Evolutionary conservation across 2,888 invertebrate genomes (phyloP), one percentile per base, ranked within the genome.

Genomic region (Chrysotoxum bicinctum): DNA sequence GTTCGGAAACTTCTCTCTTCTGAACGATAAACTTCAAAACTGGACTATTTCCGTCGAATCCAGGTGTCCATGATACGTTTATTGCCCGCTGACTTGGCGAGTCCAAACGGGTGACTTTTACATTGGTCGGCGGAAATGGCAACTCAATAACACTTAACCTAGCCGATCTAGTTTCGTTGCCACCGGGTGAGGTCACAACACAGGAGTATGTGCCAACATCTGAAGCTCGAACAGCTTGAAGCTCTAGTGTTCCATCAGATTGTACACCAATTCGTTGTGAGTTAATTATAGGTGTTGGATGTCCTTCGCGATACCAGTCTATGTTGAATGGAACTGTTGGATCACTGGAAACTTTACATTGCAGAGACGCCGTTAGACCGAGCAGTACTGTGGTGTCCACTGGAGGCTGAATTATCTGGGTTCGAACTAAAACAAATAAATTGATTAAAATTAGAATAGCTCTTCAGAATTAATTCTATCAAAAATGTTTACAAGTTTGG

Each of bases 21-120:
- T 99, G 98, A 72, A 99, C 94, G 87, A 98, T 97, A 91, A 97
- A 99, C 90, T 98, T 97, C 89, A 96, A 94, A 78, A 99, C 96
- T 10, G 98, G 97, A 89, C 98, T 98, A 92, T 99, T 99, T 73
- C 99, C 99, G 92, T 99, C 98, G 92, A 99, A 99, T 32, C 98
- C 98, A 0, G 98, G 96, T 12, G 96, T 96, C 99, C 99, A 99
- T 21, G 96, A 96, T 3, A 99, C 95, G 90, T 98, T 97, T 87
- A 99, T 97, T 32, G 97, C 96, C 90, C 94, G 94, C 88, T 95
- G 95, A 81, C 95, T 95, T 14, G 94, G 93, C 6, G 94, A 93
- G 66, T 95, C 95, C 1, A 96, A 90, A 87, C 95, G 93, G 76
- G 92, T 92, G 0, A 98, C 98, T 88, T 95, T 94, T 0, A 97